Evolutionary conservation across 1,140 invertebrate species (phyloP), one percentile per base, ranked within the genome.

Genomic region (Thereuonema tuberculata): DNA sequence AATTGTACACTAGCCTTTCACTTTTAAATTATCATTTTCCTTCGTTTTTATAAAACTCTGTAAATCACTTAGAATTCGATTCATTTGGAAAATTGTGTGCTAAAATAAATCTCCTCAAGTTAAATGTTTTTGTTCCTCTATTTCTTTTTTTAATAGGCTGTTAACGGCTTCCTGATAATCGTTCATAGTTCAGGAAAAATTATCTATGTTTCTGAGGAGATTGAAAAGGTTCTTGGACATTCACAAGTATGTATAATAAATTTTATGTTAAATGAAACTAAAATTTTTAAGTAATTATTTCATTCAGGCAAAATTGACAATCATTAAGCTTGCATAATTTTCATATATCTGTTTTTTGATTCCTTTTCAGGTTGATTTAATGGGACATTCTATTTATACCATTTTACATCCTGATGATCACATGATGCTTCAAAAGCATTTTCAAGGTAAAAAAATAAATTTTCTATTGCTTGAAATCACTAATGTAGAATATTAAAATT

Each of bases 201-300:
- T 56, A 80, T 94, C n/a, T 87, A 91, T 65, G 82, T 93, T 5
- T 89, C 91, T 21, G 79, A 83, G 49, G 87, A 86, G 62, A 82
- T 94, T 2, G 85, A 90, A 64, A 80, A 85, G 64, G 81, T 87
- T 61, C 76, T 94, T 52, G 88, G 89, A 48, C 86, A 92, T 71
- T 80, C 83, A 56, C 86, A 91, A 81, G 87, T 91, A 77, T 78
- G 72, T 57, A 48, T 17, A 20, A n/a, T 47, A 2, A 15, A 2
- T 23, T 29, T 26, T 61, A 60, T 61, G 37, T 56, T n/a, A n/a
- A n/a, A n/a, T n/a, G n/a, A n/a, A n/a, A n/a, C n/a, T n/a, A n/a
- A n/a, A n/a, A n/a, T n/a, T n/a, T n/a, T n/a, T n/a, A n/a, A n/a
- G n/a, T n/a, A n/a, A n/a, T n/a, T n/a, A n/a, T n/a, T n/a, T n/a